Percentiles rank a stretch among this genome's conserved stretches.
These are phyloP conservation scores for Melieria omissa DNA, from an alignment of 2,888 invertebrate species.

Conservation along the genomic window DNA sequence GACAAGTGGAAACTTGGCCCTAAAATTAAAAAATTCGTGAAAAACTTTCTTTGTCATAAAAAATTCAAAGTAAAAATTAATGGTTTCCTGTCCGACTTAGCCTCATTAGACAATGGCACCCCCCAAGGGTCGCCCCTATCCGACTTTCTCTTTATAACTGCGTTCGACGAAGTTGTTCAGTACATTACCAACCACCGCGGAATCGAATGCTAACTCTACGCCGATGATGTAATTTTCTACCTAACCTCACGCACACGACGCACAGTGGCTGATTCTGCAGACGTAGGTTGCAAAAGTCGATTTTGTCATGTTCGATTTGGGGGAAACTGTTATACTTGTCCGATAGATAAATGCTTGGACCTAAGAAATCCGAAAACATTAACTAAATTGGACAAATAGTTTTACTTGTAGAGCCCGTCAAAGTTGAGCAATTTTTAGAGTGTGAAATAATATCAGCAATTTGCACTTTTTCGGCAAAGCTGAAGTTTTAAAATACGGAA, in stretches of 20 bases:
- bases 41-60: background rate
- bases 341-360: no score
- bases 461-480: no score
- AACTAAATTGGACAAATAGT: no score
- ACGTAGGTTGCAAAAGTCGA: no score
- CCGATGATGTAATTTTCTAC: conserved; percentile 9
- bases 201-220: conserved; percentile 5
- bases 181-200: conserved; percentile 5
- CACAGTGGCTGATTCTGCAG: background rate
- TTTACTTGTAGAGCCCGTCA: no score
- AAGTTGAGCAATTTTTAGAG: no score
- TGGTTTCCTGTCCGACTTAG: conserved; percentile 2
- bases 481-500: no score
- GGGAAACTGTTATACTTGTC: no score
- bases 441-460: no score
- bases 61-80: conserved; percentile 10
- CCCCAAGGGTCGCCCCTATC: background rate
- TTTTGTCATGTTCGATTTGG: no score
- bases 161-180: conserved; percentile 7
- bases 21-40: conserved; percentile 9
- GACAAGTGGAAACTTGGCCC: conserved; percentile 3
- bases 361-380: no score
- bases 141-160: background rate
- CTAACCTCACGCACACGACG: background rate
- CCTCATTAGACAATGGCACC: conserved; percentile 5